Evolutionary conservation across 2,113 vertebrate genomes (phyloP), one percentile per base, ranked within the genome.

Genomic region (Aepyceros melampus): DNA sequence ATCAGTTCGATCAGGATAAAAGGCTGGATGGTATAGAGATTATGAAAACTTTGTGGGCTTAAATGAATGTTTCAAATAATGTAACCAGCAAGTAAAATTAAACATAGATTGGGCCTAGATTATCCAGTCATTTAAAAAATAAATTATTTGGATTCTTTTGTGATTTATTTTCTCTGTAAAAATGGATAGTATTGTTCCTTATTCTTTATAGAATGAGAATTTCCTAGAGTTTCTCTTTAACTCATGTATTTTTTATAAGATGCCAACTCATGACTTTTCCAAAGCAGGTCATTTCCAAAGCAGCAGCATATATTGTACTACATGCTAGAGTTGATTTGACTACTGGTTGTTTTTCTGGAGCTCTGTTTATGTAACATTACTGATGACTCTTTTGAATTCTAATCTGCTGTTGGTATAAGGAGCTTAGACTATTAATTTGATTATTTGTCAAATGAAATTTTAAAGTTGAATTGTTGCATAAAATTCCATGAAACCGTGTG

Each of bases 31-130:
- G 87, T 87, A 40, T 2, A 62, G 10, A 62, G 51, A 71, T 89
- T 92, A 51, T 60, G 25, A 92, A 62, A 74, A 96, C 29, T 89
- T 93, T 79, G 33, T 91, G 64, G 43, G 13, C 14, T 53, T 85
- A 92, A 96, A 21, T 94, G 76, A 56, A 43, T 78, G 10, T 58
- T 85, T 96, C 84, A 97, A 89, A 81, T 94, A 91, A 91, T 79
- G 31, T 27, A 51, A 53, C 36, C 29, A 51, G 31, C 33, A 78
- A 64, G 14, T 43, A 74, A 93, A 55, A 84, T 64, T 67, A 60
- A 95, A 47, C 40, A 45, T 60, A 82, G 55, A 76, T 56, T 84
- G n/a, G 45, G 16, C 15, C 83, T 84, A 64, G 81, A 78, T 87
- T 93, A 27, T 45, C 17, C 2, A 49, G 31, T 56, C n/a, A 55